These are phyloP conservation scores for Anticlea derivata DNA, from an alignment of 2,888 invertebrate genomes.

Conservation along the genomic window DNA sequence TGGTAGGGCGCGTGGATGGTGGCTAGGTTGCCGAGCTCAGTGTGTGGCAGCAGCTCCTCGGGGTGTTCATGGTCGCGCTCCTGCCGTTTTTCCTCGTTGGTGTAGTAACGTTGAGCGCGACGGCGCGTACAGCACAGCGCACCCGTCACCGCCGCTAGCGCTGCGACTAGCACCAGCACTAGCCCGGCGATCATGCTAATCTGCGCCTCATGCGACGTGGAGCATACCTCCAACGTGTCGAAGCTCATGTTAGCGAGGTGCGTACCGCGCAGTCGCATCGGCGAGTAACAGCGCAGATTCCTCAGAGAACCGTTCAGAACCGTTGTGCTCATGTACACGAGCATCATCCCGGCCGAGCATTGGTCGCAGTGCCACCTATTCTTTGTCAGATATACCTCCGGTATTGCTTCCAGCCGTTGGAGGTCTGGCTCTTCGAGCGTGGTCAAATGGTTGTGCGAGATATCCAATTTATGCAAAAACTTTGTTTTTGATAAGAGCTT, in stretches of 20 bases:
- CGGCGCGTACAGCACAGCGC: conserved; percentile 87
- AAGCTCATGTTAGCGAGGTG: conserved; percentile 57
- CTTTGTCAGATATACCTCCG: conserved; percentile 79
- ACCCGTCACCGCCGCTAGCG: conserved; percentile 81
- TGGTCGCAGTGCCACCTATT: conserved; percentile 89
- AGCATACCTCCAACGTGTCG: conserved; percentile 68
- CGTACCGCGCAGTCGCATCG: conserved; percentile 78
- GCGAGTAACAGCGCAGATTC: conserved; percentile 84
- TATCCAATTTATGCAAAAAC: conserved; percentile 86
- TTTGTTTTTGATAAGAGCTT: conserved; percentile 82
- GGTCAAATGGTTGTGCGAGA: conserved; percentile 89
- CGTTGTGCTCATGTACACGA: conserved; percentile 82
- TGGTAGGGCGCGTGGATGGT: conserved; percentile 72
- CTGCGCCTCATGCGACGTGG: conserved; percentile 79
- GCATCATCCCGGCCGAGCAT: conserved; percentile 84
- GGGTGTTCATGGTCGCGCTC: conserved; percentile 71
- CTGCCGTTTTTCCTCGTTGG: conserved; percentile 88
- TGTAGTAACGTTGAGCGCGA: conserved; percentile 90
- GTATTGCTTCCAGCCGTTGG: conserved; percentile 82
- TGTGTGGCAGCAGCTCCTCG: conserved; percentile 62
- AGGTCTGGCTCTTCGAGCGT: conserved; percentile 85
- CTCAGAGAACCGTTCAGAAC: conserved; percentile 77
- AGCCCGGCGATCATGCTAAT: conserved; percentile 82
- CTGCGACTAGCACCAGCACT: conserved; percentile 68
- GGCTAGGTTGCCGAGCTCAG: conserved; percentile 66